A percentile compares a stretch with the other conserved stretches of the same genome.
Evolutionary conservation across 1,140 invertebrate species (phyloP).

Genomic region (Neodiprion lecontei): DNA sequence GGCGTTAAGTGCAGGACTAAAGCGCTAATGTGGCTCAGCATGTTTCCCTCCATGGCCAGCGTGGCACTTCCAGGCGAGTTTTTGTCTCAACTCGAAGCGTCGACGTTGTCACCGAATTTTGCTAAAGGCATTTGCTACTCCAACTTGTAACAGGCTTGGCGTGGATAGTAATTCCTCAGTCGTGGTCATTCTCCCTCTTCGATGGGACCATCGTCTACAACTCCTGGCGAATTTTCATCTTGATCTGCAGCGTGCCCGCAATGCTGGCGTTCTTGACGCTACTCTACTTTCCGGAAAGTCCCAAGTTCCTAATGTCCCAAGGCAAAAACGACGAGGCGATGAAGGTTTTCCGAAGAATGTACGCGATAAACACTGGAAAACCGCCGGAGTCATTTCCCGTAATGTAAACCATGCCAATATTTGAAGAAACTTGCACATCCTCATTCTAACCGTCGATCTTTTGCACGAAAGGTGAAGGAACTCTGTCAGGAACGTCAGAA

Average conservation of each 20-base stretch:
- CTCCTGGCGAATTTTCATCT: slow-evolving; percentile 81
- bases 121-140: slow-evolving; percentile 16
- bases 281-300: slow-evolving; percentile 79
- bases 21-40: slow-evolving; percentile 65
- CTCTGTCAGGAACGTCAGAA: slow-evolving; percentile 14
- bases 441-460: slow-evolving; percentile 18
- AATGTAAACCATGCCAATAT: slow-evolving; percentile 32
- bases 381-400: slow-evolving; percentile 70
- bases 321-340: slow-evolving; percentile 74
- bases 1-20: slow-evolving; percentile 65
- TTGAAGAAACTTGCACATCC: background rate
- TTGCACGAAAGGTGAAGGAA: slow-evolving; percentile 34
- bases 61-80: slow-evolving; percentile 48
- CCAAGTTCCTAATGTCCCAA: slow-evolving; percentile 80
- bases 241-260: slow-evolving; percentile 69
- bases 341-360: slow-evolving; percentile 67
- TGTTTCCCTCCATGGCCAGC: slow-evolving; percentile 64
- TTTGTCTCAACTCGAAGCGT: slow-evolving; percentile 46
- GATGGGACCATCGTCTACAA: slow-evolving; percentile 55
- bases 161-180: slow-evolving; percentile 62
- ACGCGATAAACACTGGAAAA: slow-evolving; percentile 68
- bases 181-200: slow-evolving; percentile 44
- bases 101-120: slow-evolving; percentile 10
- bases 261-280: slow-evolving; percentile 69
- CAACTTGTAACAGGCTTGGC: slow-evolving; percentile 54